Conservation (phyloP, 2,888 invertebrate genomes). For the Eristalinus sepulchralis region DNA sequence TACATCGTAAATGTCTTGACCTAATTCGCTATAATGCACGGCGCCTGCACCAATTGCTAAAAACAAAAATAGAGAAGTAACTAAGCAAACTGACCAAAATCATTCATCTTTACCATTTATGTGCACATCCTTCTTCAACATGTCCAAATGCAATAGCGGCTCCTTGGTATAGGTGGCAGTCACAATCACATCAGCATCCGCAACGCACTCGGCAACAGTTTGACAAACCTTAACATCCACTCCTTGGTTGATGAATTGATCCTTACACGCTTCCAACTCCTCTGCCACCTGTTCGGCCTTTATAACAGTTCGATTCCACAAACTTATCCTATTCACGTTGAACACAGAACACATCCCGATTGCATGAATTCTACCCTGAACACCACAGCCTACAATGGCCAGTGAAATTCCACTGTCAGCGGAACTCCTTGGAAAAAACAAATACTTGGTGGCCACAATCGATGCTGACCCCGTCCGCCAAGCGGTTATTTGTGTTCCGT, state of each 20-base stretch:
- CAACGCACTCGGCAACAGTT: conserved; percentile 81
- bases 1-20: conserved; percentile 81
- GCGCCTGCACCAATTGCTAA: conserved; percentile 84
- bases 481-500: conserved; percentile 82
- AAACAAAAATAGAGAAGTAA: neutral
- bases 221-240: conserved; percentile 69
- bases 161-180: conserved; percentile 82
- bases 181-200: conserved; percentile 84
- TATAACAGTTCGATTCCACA: conserved; percentile 83
- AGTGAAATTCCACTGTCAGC: conserved; percentile 69
- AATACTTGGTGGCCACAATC: conserved; percentile 82
- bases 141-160: conserved; percentile 82
- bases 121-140: conserved; percentile 83
- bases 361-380: conserved; percentile 82
- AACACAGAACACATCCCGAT: conserved; percentile 81
- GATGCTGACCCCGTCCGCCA: conserved; percentile 84
- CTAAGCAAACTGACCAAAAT: neutral
- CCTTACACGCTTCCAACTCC: conserved; percentile 75
- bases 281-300: conserved; percentile 76
- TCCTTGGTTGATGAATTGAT: conserved; percentile 62
- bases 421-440: conserved; percentile 77
- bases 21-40: conserved; percentile 82
- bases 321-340: conserved; percentile 81
- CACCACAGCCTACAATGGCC: conserved; percentile 83
- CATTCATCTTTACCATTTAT: conserved; percentile 83